These are phyloP conservation scores for Ophioninae sp. DNA, from an alignment of 2,888 invertebrate species.

Conservation along the genomic window DNA sequence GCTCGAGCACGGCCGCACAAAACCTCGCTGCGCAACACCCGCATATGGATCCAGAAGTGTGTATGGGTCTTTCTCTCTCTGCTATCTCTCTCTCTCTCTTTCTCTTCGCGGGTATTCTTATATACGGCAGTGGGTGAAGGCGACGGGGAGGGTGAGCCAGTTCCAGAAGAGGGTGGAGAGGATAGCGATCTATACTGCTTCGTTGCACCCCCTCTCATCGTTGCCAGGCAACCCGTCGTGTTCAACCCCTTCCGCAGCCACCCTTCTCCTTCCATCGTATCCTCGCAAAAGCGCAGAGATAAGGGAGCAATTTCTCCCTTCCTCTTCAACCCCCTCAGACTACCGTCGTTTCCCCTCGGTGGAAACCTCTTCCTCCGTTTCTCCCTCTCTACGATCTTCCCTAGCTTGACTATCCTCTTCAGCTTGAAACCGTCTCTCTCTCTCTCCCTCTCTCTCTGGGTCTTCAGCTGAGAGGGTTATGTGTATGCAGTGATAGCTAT, in stretches of 20 bases:
- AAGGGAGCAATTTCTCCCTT: slow-evolving; percentile 76
- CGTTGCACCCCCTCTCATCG: slow-evolving; percentile 72
- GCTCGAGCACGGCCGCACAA: slow-evolving; percentile 44
- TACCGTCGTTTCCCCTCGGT: slow-evolving; percentile 63
- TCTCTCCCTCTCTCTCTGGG: not conserved
- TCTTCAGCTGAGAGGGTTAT: slow-evolving; percentile 11
- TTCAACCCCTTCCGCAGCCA: slow-evolving; percentile 71
- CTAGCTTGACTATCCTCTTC: slow-evolving; percentile 32
- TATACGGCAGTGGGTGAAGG: slow-evolving; percentile 37
- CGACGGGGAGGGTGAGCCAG: slow-evolving; percentile 58
- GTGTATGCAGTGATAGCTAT: slow-evolving; percentile 42
- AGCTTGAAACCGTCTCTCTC: slow-evolving; percentile 26
- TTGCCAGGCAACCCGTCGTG: slow-evolving; percentile 75
- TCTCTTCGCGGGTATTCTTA: not conserved
- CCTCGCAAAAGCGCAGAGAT: slow-evolving; percentile 72
- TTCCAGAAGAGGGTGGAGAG: slow-evolving; percentile 61
- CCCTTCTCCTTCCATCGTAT: slow-evolving; percentile 61
- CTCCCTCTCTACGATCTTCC: slow-evolving; percentile 42
- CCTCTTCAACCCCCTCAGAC: slow-evolving; percentile 53
- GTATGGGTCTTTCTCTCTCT: not conserved
- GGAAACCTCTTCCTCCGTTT: slow-evolving; percentile 27
- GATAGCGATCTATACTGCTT: slow-evolving; percentile 77
- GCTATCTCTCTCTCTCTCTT: too few relatives aligned
- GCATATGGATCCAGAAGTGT: not conserved
- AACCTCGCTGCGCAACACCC: slow-evolving; percentile 49